Base-by-base conservation (phyloP, 2,113 vertebrate genomes). In the Clarias magur region DNA sequence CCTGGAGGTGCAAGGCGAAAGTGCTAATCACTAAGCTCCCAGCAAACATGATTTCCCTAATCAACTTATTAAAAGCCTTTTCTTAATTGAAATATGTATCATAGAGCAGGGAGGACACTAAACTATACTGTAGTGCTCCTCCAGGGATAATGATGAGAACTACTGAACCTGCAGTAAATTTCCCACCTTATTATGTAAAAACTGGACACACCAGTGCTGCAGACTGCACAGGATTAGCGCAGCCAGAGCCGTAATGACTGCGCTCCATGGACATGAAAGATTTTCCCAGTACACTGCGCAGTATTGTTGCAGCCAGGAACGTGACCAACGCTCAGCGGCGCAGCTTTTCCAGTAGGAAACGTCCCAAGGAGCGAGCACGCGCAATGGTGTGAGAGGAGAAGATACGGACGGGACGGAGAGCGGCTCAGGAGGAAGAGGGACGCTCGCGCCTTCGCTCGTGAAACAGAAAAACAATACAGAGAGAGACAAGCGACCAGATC, bases 361-460 rank as follows among this genome's bases (percentile, higher is more conserved):
- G 91, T 92, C 86, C 91, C 91, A 76, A 88, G 91, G 88, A 89
- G 76, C 80, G 90, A 91, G 91, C 91, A 91, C 72, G 92, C 92
- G 91, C 92, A 89, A 80, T 91, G 89, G 68, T 83, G 83, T 88
- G 68, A 17, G 83, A 57, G 79, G 34, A 53, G 80, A 87, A 82
- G 90, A 92, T 89, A 82, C 90, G 82, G 85, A 78, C 90, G 89
- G 91, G 92, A 93, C 91, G 90, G 91, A 92, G 85, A 86, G 87
- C 82, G 25, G 76, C 25, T 73, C 86, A 60, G 81, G 67, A 88
- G 84, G 70, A 85, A 82, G 81, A 85, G 60, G 82, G 78, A 8
- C 88, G 57, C 83, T 87, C 82, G 63, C 80, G 87, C 85, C 75
- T 88, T 72, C 80, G 88, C 70, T 67, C 57, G 79, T 76, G 59